These are phyloP conservation scores for Isichthys henryi DNA, from an alignment of 2,113 vertebrate species.

Conservation along the genomic window DNA sequence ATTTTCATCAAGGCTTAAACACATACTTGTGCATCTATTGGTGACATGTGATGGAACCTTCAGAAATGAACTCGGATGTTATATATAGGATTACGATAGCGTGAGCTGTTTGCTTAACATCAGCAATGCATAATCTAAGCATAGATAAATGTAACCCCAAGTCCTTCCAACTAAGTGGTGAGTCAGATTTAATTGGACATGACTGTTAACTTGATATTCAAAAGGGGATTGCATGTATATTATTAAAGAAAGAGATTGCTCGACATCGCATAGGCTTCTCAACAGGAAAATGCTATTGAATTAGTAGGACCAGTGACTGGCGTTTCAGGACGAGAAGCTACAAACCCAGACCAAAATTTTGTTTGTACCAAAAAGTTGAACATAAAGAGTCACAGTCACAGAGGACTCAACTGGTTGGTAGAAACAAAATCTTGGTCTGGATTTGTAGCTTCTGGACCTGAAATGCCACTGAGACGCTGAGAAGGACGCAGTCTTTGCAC, in stretches of 20 bases:
- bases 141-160: background rate
- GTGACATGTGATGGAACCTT: background rate
- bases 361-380: background rate
- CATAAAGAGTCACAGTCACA: background rate
- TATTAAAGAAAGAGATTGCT: background rate
- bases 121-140: background rate
- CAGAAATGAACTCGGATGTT: background rate
- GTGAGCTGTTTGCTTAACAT: background rate
- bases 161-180: background rate
- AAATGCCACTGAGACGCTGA: background rate
- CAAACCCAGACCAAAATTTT: background rate
- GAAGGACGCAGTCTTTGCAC: background rate
- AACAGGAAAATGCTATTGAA: background rate
- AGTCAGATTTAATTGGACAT: background rate
- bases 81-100: background rate
- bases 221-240: background rate
- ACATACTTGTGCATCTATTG: background rate
- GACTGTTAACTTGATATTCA: background rate
- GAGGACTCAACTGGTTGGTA: background rate
- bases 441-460: background rate
- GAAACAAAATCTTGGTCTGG: background rate
- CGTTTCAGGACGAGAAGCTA: too few relatives aligned
- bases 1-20: background rate
- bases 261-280: background rate
- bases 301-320: background rate